phyloP scores from a whole-genome alignment of 2,113 vertebrate genomes.

The Leuciscus idus region DNA sequence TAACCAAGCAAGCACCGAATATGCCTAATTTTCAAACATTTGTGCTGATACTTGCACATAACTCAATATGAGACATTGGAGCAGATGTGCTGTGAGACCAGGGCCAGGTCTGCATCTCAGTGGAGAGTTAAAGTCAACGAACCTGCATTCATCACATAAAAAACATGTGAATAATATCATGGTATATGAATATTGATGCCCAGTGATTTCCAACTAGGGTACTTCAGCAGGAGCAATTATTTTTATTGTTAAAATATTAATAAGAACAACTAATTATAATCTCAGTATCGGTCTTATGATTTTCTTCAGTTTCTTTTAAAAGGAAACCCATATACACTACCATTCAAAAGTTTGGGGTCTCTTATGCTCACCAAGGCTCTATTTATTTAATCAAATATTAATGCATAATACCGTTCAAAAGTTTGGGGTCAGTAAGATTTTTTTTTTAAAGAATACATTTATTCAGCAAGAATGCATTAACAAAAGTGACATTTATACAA shows the following conservation, averaged over 20 bases:
- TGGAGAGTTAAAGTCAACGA: neutral
- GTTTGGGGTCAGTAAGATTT: neutral
- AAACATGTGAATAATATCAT: neutral
- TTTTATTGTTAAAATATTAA: neutral
- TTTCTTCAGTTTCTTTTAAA: neutral
- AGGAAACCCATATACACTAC: too few species aligned
- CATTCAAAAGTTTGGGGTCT: neutral
- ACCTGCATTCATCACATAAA: neutral
- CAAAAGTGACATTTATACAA: neutral
- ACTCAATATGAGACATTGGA: neutral
- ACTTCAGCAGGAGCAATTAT: neutral
- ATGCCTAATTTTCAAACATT: slow-evolving; percentile 6
- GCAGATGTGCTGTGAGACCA: neutral
- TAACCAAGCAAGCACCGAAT: slow-evolving; percentile 1
- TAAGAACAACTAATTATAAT: neutral
- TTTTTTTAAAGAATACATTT: neutral
- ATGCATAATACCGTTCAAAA: neutral
- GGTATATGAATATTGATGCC: neutral
- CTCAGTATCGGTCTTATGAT: neutral
- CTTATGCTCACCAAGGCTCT: neutral
- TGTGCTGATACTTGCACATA: slow-evolving; percentile 26
- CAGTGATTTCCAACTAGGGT: neutral
- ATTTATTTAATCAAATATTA: neutral
- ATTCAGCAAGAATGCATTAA: neutral
- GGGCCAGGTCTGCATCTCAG: neutral